Evolutionary conservation across 2,888 invertebrate species (phyloP).

Genomic region (Polydrusus tereticollis): DNA sequence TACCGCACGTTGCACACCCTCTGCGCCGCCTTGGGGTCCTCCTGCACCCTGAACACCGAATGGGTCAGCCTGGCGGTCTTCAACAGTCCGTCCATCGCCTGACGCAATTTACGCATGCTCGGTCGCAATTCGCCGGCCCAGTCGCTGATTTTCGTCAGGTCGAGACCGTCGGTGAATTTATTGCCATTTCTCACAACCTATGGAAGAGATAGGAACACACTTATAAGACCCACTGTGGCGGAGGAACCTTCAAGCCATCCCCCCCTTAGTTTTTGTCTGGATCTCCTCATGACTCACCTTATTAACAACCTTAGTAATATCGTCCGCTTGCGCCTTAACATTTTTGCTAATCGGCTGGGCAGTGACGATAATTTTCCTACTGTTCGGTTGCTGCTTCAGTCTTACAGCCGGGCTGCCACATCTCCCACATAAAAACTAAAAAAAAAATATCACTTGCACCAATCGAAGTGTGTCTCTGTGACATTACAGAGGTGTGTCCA

Average conservation of each 20-base stretch:
- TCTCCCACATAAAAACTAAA: slow-evolving; percentile 78
- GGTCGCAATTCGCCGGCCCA: slow-evolving; percentile 85
- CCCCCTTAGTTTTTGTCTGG: too few relatives aligned
- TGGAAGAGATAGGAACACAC: background rate
- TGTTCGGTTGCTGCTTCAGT: slow-evolving; percentile 69
- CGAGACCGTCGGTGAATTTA: slow-evolving; percentile 80
- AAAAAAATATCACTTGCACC: background rate
- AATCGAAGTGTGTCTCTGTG: too few relatives aligned
- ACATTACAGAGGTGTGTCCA: too few relatives aligned
- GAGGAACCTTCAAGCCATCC: too few relatives aligned
- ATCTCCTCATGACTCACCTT: slow-evolving; percentile 65
- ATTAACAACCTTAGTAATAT: slow-evolving; percentile 69
- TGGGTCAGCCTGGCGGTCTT: slow-evolving; percentile 84
- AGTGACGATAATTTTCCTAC: slow-evolving; percentile 52
- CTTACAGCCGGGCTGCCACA: slow-evolving; percentile 81
- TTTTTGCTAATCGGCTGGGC: slow-evolving; percentile 53
- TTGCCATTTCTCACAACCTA: slow-evolving; percentile 74
- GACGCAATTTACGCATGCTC: slow-evolving; percentile 82
- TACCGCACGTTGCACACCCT: slow-evolving; percentile 81
- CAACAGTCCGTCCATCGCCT: slow-evolving; percentile 84
- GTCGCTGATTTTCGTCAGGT: slow-evolving; percentile 77
- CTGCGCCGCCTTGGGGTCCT: slow-evolving; percentile 82
- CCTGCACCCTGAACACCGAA: slow-evolving; percentile 85
- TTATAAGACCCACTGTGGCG: too few relatives aligned
- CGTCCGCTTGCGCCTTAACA: slow-evolving; percentile 58